Percentiles rank a stretch among this genome's conserved stretches.
Evolutionary conservation across 2,888 invertebrate genomes (phyloP).

Genomic region (Ectemnius continuus): DNA sequence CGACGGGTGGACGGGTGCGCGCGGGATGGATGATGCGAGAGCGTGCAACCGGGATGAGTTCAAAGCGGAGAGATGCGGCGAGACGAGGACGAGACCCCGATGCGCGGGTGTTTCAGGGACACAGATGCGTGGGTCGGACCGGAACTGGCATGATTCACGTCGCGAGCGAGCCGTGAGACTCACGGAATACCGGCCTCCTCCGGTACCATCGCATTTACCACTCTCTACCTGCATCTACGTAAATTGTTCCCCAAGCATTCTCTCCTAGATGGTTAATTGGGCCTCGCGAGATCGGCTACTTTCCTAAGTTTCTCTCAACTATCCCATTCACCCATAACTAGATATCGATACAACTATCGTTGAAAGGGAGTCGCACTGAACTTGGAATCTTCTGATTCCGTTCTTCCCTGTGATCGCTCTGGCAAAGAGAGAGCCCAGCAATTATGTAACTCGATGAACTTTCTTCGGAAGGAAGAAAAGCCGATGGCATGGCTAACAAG

Average conservation of each 20-base stretch:
- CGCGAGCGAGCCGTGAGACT: conserved; percentile 65
- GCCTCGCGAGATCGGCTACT: no score
- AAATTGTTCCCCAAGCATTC: neutral
- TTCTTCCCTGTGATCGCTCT: no score
- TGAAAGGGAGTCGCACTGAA: no score
- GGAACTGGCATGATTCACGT: conserved; percentile 77
- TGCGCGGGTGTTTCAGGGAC: conserved; percentile 63
- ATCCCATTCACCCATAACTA: no score
- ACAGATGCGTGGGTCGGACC: conserved; percentile 76
- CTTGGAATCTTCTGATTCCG: no score
- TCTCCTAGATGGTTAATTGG: neutral
- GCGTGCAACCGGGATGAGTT: conserved; percentile 52
- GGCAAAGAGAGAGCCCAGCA: neutral
- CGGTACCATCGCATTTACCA: conserved; percentile 19
- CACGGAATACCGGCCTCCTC: conserved; percentile 61
- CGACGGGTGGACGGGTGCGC: no score
- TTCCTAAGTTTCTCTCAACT: no score
- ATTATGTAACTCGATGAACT: conserved; percentile 3
- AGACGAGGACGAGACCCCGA: conserved; percentile 56
- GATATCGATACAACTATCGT: no score
- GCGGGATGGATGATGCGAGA: conserved; percentile 1
- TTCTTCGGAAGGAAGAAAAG: neutral
- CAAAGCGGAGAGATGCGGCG: conserved; percentile 47
- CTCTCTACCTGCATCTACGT: conserved; percentile 15
- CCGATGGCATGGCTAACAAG: neutral